phyloP scores from a whole-genome alignment of 2,113 vertebrate species.

The Crotalus tigris region DNA sequence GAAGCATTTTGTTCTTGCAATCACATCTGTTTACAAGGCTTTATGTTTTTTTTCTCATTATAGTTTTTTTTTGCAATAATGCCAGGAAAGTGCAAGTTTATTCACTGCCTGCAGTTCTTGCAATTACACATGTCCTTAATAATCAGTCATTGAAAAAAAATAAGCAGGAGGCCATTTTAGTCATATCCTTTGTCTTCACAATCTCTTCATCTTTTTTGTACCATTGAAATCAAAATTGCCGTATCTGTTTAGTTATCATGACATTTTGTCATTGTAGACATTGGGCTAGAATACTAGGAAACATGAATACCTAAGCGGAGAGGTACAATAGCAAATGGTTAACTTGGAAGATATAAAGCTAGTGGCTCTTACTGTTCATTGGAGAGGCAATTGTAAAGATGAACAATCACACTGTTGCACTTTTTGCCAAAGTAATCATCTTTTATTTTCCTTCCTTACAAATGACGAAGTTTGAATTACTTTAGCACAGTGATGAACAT shows the following conservation, averaged over 20 bases:
- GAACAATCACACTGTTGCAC: neutral
- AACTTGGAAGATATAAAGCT: neutral
- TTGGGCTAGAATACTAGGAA: neutral
- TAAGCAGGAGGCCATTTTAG: neutral
- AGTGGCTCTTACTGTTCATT: neutral
- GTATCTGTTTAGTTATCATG: neutral
- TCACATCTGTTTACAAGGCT: neutral
- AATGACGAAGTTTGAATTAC: neutral
- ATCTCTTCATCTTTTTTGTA: neutral
- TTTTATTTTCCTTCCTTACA: neutral
- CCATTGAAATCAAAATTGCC: neutral
- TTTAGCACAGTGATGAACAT: neutral
- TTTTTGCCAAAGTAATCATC: neutral
- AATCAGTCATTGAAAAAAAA: neutral
- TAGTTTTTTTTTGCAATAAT: neutral
- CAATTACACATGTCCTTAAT: neutral
- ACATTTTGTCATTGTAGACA: neutral
- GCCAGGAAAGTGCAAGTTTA: neutral
- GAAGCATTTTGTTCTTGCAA: neutral
- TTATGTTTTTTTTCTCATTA: neutral
- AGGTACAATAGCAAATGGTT: neutral
- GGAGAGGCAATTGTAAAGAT: neutral
- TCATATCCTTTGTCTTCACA: neutral
- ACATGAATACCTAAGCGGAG: neutral
- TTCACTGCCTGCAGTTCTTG: neutral